Conservation (phyloP, 2,888 invertebrate genomes). For the Apocheima hispidaria region DNA sequence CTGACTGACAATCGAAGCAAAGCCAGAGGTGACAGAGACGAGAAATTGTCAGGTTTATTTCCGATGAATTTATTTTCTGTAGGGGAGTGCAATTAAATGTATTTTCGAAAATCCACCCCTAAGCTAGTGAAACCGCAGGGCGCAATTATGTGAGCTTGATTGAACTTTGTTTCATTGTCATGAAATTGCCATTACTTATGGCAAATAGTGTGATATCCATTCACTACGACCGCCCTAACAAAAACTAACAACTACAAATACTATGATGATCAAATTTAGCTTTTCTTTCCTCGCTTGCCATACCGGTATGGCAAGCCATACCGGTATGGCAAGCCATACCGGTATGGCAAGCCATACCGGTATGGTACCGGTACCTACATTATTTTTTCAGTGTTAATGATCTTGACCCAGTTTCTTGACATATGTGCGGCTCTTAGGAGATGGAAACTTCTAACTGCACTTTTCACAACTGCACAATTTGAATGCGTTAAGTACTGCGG, state of each 20-base stretch:
- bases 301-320: too few species aligned
- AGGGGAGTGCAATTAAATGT: too few species aligned
- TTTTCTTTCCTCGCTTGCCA: not conserved
- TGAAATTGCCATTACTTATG: not conserved
- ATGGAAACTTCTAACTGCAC: not conserved
- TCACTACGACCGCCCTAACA: not conserved
- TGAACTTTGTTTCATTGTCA: not conserved
- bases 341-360: too few species aligned
- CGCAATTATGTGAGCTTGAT: constrained; percentile 6
- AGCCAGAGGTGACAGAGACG: too few species aligned
- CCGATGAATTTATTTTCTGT: too few species aligned
- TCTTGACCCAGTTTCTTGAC: constrained; percentile 20
- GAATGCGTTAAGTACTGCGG: not conserved
- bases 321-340: too few species aligned
- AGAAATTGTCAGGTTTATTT: too few species aligned
- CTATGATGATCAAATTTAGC: not conserved
- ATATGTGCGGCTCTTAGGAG: constrained; percentile 17
- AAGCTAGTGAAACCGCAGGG: too few species aligned
- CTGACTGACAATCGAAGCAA: too few species aligned
- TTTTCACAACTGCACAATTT: not conserved
- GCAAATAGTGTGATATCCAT: not conserved
- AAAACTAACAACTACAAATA: not conserved
- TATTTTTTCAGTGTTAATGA: constrained; percentile 18
- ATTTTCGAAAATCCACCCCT: too few species aligned
- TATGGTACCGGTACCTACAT: not conserved